These are phyloP conservation scores for Drosophila borborema DNA, from an alignment of 2,888 invertebrate genomes.

Conservation along the genomic window DNA sequence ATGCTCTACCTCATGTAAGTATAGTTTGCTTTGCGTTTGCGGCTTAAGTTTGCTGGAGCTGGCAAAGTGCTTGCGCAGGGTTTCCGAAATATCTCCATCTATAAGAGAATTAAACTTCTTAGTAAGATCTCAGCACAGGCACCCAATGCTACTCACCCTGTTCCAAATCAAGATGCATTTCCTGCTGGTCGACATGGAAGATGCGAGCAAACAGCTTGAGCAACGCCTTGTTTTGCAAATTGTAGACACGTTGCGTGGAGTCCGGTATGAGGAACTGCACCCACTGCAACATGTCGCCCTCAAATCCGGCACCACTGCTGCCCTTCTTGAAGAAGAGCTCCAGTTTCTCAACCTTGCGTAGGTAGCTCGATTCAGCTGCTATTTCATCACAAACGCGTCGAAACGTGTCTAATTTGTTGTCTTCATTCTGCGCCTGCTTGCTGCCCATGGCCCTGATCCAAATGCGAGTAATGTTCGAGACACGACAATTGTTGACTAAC, in stretches of 20 bases:
- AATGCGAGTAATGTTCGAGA: conserved; percentile 13
- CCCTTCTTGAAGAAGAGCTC: conserved; percentile 89
- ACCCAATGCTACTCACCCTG: conserved; percentile 86
- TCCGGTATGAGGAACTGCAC: conserved; percentile 93
- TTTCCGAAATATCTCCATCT: conserved; percentile 93
- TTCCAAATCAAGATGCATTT: conserved; percentile 94
- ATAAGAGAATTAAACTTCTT: not conserved
- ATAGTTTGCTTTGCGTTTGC: conserved; percentile 89
- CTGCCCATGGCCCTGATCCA: conserved; percentile 42
- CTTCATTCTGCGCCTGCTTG: conserved; percentile 85
- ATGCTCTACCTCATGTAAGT: conserved; percentile 91
- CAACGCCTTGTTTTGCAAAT: conserved; percentile 96
- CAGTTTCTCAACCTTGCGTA: conserved; percentile 91
- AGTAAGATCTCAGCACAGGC: not conserved
- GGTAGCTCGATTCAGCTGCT: conserved; percentile 91
- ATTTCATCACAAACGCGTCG: conserved; percentile 91
- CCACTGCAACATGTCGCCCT: conserved; percentile 92
- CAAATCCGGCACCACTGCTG: conserved; percentile 88
- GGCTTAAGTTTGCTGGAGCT: conserved; percentile 88
- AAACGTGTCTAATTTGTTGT: conserved; percentile 92
- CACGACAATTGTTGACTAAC: conserved; percentile 12
- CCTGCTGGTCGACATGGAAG: conserved; percentile 90
- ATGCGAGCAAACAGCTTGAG: conserved; percentile 94
- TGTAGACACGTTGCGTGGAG: conserved; percentile 93
- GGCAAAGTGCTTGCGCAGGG: conserved; percentile 91